phyloP scores from a whole-genome alignment of 2,888 invertebrate species.

The Strigamia maritima region DNA sequence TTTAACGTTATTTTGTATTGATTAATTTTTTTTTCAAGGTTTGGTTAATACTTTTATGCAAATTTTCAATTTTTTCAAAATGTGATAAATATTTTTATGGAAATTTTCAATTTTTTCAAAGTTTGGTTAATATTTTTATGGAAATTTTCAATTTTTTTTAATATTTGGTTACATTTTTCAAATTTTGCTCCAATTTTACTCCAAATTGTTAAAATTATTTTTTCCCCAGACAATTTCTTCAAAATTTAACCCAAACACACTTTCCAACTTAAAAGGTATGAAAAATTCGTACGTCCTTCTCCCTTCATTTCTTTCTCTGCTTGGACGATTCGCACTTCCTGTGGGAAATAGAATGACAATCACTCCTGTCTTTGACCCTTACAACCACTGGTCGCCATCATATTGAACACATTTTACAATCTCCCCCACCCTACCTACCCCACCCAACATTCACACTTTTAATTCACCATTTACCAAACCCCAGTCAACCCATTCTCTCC shows the following conservation, averaged over 20 bases:
- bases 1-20: no score
- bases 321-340: constrained; percentile 29
- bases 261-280: constrained; percentile 5
- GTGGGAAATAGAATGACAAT: constrained; percentile 35
- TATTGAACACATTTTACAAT: neutral
- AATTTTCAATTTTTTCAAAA: no score
- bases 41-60: no score
- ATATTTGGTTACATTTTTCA: no score
- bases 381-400: constrained; percentile 9
- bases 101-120: no score
- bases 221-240: neutral
- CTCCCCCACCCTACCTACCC: neutral
- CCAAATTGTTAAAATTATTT: no score
- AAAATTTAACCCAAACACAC: neutral
- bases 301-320: constrained; percentile 15
- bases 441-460: neutral
- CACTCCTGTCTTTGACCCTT: constrained; percentile 28
- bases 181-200: no score
- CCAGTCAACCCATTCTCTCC: neutral
- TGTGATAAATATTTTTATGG: no score
- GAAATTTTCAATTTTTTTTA: no score
- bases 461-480: neutral
- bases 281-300: constrained; percentile 10
- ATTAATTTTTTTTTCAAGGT: no score
- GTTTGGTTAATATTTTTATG: no score